Percentiles rank a stretch among this genome's conserved stretches.
Conservation (phyloP, 2,888 invertebrate genomes). For the Apamea sordens region DNA sequence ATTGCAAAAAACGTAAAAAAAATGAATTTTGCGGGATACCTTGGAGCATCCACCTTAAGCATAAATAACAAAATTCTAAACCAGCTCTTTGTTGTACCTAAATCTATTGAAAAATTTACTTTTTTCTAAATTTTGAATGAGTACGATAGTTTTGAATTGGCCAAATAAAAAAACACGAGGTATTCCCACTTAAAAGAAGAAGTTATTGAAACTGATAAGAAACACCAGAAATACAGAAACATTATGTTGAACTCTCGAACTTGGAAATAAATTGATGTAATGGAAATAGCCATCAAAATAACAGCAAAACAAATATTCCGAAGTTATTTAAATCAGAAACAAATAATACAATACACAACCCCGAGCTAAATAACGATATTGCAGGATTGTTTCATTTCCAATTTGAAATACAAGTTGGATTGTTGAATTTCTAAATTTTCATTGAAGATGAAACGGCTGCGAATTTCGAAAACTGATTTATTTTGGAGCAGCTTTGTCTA, state of each 20-base stretch:
- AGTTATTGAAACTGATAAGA: neutral
- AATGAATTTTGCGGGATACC: no score
- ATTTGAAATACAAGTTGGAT: conserved; percentile 40
- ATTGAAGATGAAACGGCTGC: conserved; percentile 27
- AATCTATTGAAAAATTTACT: neutral
- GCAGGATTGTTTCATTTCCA: conserved; percentile 41
- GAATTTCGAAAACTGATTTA: conserved; percentile 25
- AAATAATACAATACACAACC: conserved; percentile 23
- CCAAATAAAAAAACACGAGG: neutral
- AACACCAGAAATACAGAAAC: conserved; percentile 7
- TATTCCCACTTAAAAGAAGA: neutral
- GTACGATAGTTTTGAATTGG: neutral
- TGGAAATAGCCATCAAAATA: conserved; percentile 9
- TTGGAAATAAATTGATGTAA: conserved; percentile 13
- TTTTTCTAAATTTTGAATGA: neutral
- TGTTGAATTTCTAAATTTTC: conserved; percentile 38
- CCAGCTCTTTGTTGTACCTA: neutral
- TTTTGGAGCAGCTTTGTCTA: neutral
- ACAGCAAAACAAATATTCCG: conserved; percentile 21
- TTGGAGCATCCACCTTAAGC: no score
- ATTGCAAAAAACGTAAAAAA: no score
- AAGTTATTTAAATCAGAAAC: conserved; percentile 40
- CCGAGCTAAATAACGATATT: conserved; percentile 28
- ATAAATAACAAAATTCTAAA: neutral
- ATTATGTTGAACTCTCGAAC: neutral